Base-by-base conservation (phyloP, 2,113 vertebrate genomes). In the Lepus timidus region DNA sequence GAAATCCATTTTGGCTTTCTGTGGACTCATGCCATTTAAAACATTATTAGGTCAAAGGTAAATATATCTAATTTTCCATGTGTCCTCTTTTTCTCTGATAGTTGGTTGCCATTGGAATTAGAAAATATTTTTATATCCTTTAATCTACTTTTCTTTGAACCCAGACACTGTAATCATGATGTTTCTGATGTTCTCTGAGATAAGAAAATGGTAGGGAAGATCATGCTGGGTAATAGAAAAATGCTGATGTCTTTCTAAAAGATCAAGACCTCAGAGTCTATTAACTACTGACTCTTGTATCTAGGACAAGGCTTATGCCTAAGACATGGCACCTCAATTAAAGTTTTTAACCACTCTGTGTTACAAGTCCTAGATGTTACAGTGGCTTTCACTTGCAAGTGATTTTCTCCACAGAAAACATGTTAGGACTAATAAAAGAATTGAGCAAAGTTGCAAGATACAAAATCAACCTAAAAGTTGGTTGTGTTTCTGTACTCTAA, bases 251-350 rank as follows among this genome's bases (percentile, higher is more conserved):
- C 51, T 27, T 68, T 74, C n/a, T 58, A 33, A 49, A 96, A 61
- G 44, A 95, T 65, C 25, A 95, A 92, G 44, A 95, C 67, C 31
- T 94, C n/a, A 79, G 76, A 58, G 88, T 91, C 31, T 89, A 79
- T 74, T 62, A 78, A 68, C 3, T 44, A 85, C 9, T 27, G 62
- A 55, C 27, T 76, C 16, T 2, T 55, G 16, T 81, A 85, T 85
- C 49, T 65, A 62, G 25, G 58, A 76, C 33, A 52, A 44, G 55
- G 11, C 23, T 88, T 65, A 52, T 39, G 33, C 4, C 39, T 36
- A 93, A 91, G 11, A 67, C 12, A 27, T 33, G 79, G 80, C 17
- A 71, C 27, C 29, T 73, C 67, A 52, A 4, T 78, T 90, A 67
- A 31, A n/a, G 23, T 70, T 84, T 96, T 88, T 58, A 90, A 64